phyloP scores from a whole-genome alignment of 2,797 vertebrate genomes.

The Xiphorhynchus erythropygius region DNA sequence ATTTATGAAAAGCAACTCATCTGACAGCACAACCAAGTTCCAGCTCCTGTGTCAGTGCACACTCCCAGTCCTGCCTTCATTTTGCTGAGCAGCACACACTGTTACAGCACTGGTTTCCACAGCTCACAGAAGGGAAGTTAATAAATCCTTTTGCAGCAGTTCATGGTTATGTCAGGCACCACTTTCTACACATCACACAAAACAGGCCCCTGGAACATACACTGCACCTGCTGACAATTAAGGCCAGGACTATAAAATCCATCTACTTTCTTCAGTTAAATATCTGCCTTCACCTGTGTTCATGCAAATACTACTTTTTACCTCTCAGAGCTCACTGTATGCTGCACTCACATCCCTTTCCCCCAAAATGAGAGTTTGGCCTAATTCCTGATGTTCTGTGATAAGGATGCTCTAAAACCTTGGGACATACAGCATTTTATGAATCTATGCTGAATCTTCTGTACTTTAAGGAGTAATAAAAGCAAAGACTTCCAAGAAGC shows the following conservation, averaged over 20 bases:
- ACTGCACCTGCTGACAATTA: neutral
- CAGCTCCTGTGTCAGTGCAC: neutral
- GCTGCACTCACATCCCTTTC: neutral
- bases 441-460: neutral
- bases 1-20: neutral
- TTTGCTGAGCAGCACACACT: neutral
- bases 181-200: neutral
- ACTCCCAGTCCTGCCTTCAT: neutral
- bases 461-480: conserved; percentile 12
- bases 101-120: neutral
- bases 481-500: conserved; percentile 56
- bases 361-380: neutral
- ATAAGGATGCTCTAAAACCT: neutral
- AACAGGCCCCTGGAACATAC: neutral
- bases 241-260: neutral
- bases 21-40: neutral
- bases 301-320: neutral
- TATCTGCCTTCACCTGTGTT: neutral
- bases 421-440: neutral
- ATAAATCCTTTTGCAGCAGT: neutral
- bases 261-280: neutral
- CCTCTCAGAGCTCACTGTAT: neutral
- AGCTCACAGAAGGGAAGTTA: neutral
- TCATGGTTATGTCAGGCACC: neutral
- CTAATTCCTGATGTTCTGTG: neutral